Evolutionary conservation across 2,888 invertebrate genomes (phyloP).

Genomic region (Enchytraeus crypticus): DNA sequence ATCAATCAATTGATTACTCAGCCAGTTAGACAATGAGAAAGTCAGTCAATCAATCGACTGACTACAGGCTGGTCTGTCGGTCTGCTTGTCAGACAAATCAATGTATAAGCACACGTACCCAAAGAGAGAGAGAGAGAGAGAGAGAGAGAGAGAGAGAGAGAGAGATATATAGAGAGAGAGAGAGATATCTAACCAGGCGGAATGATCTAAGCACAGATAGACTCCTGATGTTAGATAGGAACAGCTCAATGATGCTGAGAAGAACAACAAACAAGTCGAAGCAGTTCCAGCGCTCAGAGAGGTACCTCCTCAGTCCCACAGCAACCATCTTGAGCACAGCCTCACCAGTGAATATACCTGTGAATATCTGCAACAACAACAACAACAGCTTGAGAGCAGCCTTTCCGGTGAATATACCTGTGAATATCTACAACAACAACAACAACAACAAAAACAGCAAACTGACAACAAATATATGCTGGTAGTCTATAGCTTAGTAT

Average conservation of each 20-base stretch:
- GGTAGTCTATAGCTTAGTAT: too few relatives aligned
- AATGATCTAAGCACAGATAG: neutral
- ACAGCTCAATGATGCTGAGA: neutral
- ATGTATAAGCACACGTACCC: too few relatives aligned
- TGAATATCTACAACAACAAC: neutral
- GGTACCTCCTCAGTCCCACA: neutral
- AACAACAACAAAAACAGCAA: too few relatives aligned
- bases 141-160: too few relatives aligned
- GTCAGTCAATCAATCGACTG: too few relatives aligned
- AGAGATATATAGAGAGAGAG: too few relatives aligned
- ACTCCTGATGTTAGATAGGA: neutral
- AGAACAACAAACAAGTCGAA: neutral
- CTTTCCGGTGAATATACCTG: neutral
- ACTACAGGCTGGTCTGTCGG: too few relatives aligned
- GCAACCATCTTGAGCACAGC: neutral
- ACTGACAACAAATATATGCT: too few relatives aligned
- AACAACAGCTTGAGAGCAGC: neutral
- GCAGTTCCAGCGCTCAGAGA: neutral
- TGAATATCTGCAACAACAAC: neutral
- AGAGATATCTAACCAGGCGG: neutral
- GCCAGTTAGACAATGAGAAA: too few relatives aligned
- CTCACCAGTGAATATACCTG: neutral
- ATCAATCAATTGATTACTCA: too few relatives aligned
- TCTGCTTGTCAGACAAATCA: too few relatives aligned
- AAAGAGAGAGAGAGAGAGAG: too few relatives aligned